Percentiles rank a stretch among this genome's conserved stretches.
Conservation (phyloP, 2,797 vertebrate species). For the Fistularia tabacaria region DNA sequence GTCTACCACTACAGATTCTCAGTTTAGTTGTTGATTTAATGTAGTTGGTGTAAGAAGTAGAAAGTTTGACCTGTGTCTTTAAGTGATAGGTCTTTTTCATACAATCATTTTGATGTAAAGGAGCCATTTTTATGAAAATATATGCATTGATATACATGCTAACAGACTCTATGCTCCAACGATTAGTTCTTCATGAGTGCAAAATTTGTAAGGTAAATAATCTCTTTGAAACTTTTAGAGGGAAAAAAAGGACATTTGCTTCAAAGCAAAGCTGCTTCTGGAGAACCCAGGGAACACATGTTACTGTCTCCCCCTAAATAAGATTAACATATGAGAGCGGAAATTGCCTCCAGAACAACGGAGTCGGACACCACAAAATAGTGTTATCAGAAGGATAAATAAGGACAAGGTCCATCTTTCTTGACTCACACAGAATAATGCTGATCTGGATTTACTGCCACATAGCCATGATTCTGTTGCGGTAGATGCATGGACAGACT, state of each 20-base stretch:
- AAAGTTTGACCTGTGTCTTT: too few relatives aligned
- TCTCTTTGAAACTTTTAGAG: not conserved
- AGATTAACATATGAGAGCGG: not conserved
- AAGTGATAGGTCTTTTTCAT: too few relatives aligned
- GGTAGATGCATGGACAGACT: conserved; percentile 27
- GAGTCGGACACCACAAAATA: conserved; percentile 39
- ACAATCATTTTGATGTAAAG: too few relatives aligned
- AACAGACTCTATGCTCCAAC: not conserved
- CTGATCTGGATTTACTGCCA: conserved; percentile 22
- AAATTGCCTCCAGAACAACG: conserved; percentile 40
- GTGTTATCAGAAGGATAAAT: conserved; percentile 39
- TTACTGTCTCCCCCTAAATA: not conserved
- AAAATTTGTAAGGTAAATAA: not conserved
- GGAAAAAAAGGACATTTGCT: not conserved
- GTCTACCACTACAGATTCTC: not conserved
- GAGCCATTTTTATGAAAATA: too few relatives aligned
- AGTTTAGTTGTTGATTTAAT: not conserved
- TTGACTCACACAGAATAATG: conserved; percentile 15
- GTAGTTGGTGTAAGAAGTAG: too few relatives aligned
- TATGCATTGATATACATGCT: too few relatives aligned
- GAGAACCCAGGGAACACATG: not conserved
- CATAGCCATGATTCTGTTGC: conserved; percentile 21
- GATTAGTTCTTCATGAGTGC: not conserved
- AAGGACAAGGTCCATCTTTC: conserved; percentile 39
- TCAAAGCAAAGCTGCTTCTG: too few relatives aligned